Percentiles rank a stretch among this genome's conserved stretches.
These are phyloP conservation scores for Drosophila aff. DNA, from an alignment of 1,140 invertebrate genomes.

Conservation along the genomic window DNA sequence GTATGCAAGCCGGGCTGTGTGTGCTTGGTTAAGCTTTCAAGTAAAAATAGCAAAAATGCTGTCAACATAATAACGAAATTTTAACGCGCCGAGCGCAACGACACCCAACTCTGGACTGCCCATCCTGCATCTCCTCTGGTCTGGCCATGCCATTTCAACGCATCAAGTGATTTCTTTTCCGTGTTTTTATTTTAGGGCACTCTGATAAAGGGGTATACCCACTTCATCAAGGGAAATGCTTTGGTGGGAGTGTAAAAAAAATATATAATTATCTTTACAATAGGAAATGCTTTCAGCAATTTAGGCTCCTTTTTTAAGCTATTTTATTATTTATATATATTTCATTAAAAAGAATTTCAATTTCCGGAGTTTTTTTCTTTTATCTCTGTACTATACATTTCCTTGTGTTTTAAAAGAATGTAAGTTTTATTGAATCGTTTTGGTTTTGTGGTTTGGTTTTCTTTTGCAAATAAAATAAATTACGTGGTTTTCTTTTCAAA, in stretches of 20 bases:
- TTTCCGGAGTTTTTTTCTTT: not conserved
- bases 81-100: conserved; percentile 75
- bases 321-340: not conserved
- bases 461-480: too few species aligned
- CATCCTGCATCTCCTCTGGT: conserved; percentile 19
- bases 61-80: conserved; percentile 84
- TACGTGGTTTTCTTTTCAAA: too few species aligned
- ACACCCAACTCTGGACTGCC: conserved; percentile 24
- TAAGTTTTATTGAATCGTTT: too few species aligned
- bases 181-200: conserved; percentile 15
- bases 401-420: too few species aligned
- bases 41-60: conserved; percentile 83
- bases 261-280: too few species aligned
- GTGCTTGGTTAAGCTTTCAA: conserved; percentile 80
- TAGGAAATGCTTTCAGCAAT: too few species aligned
- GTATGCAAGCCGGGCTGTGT: conserved; percentile 15
- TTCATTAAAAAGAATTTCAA: not conserved
- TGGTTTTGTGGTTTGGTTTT: too few species aligned
- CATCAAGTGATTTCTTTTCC: conserved; percentile 43
- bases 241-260: not conserved
- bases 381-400: too few species aligned
- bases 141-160: conserved; percentile 46
- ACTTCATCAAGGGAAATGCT: not conserved
- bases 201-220: not conserved
- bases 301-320: too few species aligned